A percentile compares a stretch with the other conserved stretches of the same genome.
phyloP scores from a whole-genome alignment of 2,888 invertebrate species.

The Ariolimax columbianus region DNA sequence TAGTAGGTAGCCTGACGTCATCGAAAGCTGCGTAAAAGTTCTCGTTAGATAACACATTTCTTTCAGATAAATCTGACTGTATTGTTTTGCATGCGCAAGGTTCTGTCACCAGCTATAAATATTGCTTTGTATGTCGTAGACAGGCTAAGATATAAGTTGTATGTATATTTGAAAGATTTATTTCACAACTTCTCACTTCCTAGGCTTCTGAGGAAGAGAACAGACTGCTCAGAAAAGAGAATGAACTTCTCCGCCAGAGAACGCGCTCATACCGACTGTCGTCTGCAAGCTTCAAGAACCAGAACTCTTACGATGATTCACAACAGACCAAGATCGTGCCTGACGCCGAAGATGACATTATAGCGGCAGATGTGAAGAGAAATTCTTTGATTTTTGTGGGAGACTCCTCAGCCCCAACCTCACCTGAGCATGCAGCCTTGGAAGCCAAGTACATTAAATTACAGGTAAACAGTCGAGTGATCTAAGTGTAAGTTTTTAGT shows the following conservation, averaged over 20 bases:
- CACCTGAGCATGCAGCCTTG: constrained; percentile 46
- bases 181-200: too few species aligned
- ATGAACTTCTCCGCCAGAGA: constrained; percentile 44
- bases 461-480: constrained; percentile 12
- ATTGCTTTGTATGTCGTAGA: too few species aligned
- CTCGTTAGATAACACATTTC: too few species aligned
- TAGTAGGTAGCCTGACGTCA: too few species aligned
- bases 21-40: too few species aligned
- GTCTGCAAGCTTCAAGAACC: constrained; percentile 42
- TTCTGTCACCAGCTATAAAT: too few species aligned
- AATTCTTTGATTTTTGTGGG: constrained; percentile 50
- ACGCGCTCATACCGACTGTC: constrained; percentile 38
- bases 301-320: neutral
- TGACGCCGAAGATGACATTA: constrained; percentile 42
- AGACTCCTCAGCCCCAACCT: constrained; percentile 27
- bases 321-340: constrained; percentile 19
- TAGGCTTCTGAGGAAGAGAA: constrained; percentile 49
- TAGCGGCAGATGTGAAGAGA: constrained; percentile 46
- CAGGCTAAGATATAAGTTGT: too few species aligned
- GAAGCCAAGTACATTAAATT: constrained; percentile 48
- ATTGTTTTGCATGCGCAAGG: too few species aligned
- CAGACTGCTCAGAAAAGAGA: constrained; percentile 42
- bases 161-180: too few species aligned
- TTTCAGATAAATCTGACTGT: too few species aligned
- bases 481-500: neutral